phyloP scores from a whole-genome alignment of 2,888 invertebrate genomes.

The Sisyra nigra region DNA sequence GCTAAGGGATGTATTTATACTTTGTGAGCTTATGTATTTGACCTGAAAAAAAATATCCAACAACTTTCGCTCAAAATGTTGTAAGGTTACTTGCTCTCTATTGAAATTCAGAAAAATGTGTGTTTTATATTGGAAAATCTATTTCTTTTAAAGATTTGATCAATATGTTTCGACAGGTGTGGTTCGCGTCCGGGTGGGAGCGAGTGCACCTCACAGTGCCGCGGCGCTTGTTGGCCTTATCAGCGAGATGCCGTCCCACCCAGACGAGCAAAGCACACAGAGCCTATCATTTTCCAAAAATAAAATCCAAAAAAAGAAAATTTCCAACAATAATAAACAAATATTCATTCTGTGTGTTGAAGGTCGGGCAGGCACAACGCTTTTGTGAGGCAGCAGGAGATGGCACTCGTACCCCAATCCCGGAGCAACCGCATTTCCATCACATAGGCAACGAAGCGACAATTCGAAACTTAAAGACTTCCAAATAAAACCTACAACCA shows the following conservation, averaged over 20 bases:
- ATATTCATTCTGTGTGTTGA: conserved; percentile 38
- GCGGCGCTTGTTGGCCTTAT: conserved; percentile 18
- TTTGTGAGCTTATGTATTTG: too few species aligned
- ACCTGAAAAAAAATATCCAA: too few species aligned
- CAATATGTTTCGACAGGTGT: conserved; percentile 5
- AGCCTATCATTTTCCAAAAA: neutral
- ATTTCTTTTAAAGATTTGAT: neutral
- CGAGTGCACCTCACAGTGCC: conserved; percentile 26
- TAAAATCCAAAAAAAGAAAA: neutral
- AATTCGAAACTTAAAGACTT: conserved; percentile 1
- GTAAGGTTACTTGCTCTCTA: too few species aligned
- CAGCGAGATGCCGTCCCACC: conserved; percentile 3
- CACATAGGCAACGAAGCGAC: neutral
- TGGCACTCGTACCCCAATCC: conserved; percentile 26
- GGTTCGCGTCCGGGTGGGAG: conserved; percentile 25
- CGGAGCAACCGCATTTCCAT: neutral
- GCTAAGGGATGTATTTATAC: too few species aligned
- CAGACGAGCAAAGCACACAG: conserved; percentile 8
- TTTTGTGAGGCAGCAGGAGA: conserved; percentile 13
- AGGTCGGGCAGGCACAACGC: conserved; percentile 33
- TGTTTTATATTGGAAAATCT: neutral
- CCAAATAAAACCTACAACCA: conserved; percentile 2
- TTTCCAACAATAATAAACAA: conserved; percentile 9
- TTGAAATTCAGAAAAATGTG: too few species aligned
- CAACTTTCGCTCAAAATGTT: too few species aligned